These are phyloP conservation scores for Coptodon rendalli DNA, from an alignment of 2,113 vertebrate genomes.

Conservation along the genomic window DNA sequence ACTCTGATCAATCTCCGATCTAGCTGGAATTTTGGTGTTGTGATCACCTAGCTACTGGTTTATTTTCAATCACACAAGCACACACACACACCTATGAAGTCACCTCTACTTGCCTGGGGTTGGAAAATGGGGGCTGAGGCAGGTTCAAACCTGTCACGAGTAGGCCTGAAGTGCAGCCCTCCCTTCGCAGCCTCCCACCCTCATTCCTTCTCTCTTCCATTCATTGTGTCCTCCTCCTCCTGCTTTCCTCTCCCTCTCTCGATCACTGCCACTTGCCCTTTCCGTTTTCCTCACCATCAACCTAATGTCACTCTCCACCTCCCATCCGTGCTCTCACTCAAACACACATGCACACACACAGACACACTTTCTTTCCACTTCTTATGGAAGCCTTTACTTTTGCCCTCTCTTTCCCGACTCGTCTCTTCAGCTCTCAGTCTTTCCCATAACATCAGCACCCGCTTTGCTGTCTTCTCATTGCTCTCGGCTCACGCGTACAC, in stretches of 20 bases:
- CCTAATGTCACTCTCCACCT: not conserved
- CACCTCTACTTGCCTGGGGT: slow-evolving; percentile 40
- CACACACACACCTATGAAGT: slow-evolving; percentile 52
- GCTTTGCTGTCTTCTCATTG: not conserved
- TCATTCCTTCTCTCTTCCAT: slow-evolving; percentile 45
- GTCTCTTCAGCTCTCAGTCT: slow-evolving; percentile 26
- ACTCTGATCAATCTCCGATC: not conserved
- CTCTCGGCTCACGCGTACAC: not conserved
- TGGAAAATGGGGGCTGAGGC: slow-evolving; percentile 63
- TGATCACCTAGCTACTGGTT: not conserved
- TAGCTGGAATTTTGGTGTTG: not conserved
- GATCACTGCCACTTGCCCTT: slow-evolving; percentile 31
- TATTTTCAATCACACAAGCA: not conserved
- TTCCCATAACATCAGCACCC: slow-evolving; percentile 45
- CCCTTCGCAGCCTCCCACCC: slow-evolving; percentile 16
- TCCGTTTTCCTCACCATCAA: slow-evolving; percentile 43
- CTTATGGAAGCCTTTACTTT: slow-evolving; percentile 49
- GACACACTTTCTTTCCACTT: slow-evolving; percentile 36
- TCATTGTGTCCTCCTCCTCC: slow-evolving; percentile 34
- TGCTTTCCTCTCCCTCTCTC: slow-evolving; percentile 5
- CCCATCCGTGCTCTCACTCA: not conserved
- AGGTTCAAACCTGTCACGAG: slow-evolving; percentile 66
- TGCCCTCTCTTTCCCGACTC: not conserved
- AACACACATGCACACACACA: not conserved
- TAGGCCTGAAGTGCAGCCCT: slow-evolving; percentile 13